phyloP scores from a whole-genome alignment of 2,113 vertebrate genomes.

The Hyla sarda region DNA sequence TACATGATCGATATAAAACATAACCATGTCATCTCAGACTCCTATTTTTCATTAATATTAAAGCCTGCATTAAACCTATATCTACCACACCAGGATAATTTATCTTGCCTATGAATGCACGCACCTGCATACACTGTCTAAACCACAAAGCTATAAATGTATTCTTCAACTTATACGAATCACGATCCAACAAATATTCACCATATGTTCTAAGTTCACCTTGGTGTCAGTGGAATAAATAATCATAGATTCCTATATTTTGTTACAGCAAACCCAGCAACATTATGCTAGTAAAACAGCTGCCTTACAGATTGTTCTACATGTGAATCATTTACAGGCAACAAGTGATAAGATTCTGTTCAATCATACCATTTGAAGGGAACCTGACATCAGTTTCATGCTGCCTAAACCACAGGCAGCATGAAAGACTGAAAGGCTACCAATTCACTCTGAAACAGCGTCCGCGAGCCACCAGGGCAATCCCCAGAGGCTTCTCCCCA shows the following conservation, averaged over 20 bases:
- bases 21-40: slow-evolving; percentile 44
- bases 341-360: background rate
- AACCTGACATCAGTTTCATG: too few relatives aligned
- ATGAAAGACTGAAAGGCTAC: too few relatives aligned
- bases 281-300: background rate
- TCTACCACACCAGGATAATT: slow-evolving; percentile 29
- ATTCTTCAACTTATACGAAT: slow-evolving; percentile 58
- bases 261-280: background rate
- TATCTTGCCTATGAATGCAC: slow-evolving; percentile 21
- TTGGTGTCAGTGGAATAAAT: background rate
- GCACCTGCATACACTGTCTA: slow-evolving; percentile 40
- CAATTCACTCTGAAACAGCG: too few relatives aligned
- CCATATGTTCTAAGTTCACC: background rate
- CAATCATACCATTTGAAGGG: background rate
- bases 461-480: too few relatives aligned
- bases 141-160: slow-evolving; percentile 55
- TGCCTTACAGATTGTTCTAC: background rate
- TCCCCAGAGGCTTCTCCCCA: too few relatives aligned
- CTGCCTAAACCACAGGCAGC: too few relatives aligned
- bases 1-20: slow-evolving; percentile 18
- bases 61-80: slow-evolving; percentile 58
- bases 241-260: background rate
- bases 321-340: background rate
- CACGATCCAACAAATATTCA: background rate
- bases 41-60: slow-evolving; percentile 62